phyloP scores from a whole-genome alignment of 37 sponge, comb jelly and placozoan genomes.

The Lycopodina hypogea region DNA sequence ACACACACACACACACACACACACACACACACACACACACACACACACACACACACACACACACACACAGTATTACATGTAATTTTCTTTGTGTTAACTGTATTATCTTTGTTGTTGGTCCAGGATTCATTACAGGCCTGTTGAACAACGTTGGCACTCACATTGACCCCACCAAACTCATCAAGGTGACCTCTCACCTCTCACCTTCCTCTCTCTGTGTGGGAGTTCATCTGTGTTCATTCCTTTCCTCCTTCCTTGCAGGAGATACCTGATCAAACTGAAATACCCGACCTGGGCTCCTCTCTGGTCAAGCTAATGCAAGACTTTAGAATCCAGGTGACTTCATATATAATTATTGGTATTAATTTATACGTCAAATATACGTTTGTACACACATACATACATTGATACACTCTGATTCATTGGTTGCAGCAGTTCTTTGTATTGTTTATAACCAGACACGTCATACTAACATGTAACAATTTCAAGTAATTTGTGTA shows the following conservation, averaged over 20 bases:
- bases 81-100: too few species aligned
- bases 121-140: constrained; percentile 81
- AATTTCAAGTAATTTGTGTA: too few species aligned
- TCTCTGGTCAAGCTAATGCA: constrained; percentile 91
- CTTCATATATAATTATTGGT: neutral
- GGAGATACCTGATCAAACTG: constrained; percentile 65
- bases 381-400: too few species aligned
- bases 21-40: too few species aligned
- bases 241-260: neutral
- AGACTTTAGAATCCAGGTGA: constrained; percentile 85
- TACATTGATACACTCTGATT: too few species aligned
- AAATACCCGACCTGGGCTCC: constrained; percentile 76
- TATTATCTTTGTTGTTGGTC: neutral
- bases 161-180: constrained; percentile 85
- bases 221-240: neutral
- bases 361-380: neutral
- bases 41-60: too few species aligned
- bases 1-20: too few species aligned
- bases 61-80: too few species aligned
- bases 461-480: too few species aligned
- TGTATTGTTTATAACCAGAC: too few species aligned
- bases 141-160: constrained; percentile 89
- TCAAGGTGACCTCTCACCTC: constrained; percentile 59
- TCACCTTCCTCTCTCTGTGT: too few species aligned
- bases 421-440: too few species aligned